Conservation (phyloP, 1,140 invertebrate species). For the Phenacoccus solenopsis region DNA sequence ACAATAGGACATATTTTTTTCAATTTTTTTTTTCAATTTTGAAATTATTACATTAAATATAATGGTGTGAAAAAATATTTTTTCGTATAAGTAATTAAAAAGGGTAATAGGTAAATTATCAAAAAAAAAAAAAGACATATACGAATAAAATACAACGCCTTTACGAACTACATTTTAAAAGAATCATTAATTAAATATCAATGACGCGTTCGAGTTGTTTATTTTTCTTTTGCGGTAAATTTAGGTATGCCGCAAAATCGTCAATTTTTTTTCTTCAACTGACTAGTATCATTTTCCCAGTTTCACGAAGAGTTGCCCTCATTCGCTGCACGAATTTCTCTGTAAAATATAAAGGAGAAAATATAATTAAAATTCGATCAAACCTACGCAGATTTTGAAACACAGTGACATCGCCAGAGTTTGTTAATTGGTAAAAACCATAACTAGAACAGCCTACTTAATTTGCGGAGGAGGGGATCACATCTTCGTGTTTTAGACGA, state of each 20-base stretch:
- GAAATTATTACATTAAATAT: background rate
- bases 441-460: too few species aligned
- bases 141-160: too few species aligned
- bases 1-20: too few species aligned
- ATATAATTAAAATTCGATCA: background rate
- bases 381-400: too few species aligned
- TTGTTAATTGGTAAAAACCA: too few species aligned
- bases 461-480: too few species aligned
- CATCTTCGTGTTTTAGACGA: too few species aligned
- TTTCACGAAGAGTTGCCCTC: background rate
- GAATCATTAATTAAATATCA: too few species aligned
- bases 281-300: background rate
- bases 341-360: too few species aligned
- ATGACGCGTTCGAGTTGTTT: too few species aligned
- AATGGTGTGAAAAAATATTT: slow-evolving; percentile 1
- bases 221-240: background rate
- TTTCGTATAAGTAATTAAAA: background rate
- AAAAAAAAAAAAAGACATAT: background rate
- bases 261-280: background rate
- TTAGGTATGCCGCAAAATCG: background rate
- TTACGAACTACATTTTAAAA: background rate
- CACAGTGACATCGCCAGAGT: too few species aligned
- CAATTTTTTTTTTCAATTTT: too few species aligned
- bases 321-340: background rate
- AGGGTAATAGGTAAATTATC: background rate